Evolutionary conservation across 2,888 invertebrate species (phyloP), one percentile per base, ranked within the genome.

Genomic region (Cybosia mesomella): DNA sequence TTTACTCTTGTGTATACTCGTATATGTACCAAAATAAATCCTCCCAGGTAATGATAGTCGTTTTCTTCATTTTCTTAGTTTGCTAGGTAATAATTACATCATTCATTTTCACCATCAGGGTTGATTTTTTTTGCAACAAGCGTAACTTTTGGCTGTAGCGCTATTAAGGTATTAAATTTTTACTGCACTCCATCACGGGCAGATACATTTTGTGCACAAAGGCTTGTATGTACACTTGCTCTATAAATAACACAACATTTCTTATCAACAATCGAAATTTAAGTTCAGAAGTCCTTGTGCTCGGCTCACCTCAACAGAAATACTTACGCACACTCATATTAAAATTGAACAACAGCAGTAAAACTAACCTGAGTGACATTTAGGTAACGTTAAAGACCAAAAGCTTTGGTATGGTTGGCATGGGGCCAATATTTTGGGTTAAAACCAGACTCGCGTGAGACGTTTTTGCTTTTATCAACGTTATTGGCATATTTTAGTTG

Each of bases 321-420:
- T 75, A 70, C 18, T 49, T 57, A 72, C 18, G 43, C 32, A 64
- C 49, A 69, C 11, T 13, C 67, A 70, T 67, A 70, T 74, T 79
- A 71, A 72, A 75, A 75, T 72, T 55, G 67, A 53, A 62, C 69
- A 57, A 32, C 54, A 28, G 65, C 61, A 65, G 73, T 80, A 75
- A 80, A 73, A 53, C 58, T 70, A 70, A 75, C 63, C 43, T 55
- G 72, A 73, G 70, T 76, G 80, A 80, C 75, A 82, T 72, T 73
- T 32, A 7, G 58, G n/a, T 73, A 75, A 65, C 57, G 69, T 58
- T 60, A 71, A 74, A 74, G 70, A 60, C 71, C 69, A 58, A 55
- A 70, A 61, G 60, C 49, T 60, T 64, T 59, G 64, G 34, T 57
- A 49, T 54, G 21, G 49, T 66, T 81, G 80, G 80, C 82, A 49